Base-by-base conservation (phyloP, 2,113 vertebrate species). In the Oxygymnocypris stewartii region DNA sequence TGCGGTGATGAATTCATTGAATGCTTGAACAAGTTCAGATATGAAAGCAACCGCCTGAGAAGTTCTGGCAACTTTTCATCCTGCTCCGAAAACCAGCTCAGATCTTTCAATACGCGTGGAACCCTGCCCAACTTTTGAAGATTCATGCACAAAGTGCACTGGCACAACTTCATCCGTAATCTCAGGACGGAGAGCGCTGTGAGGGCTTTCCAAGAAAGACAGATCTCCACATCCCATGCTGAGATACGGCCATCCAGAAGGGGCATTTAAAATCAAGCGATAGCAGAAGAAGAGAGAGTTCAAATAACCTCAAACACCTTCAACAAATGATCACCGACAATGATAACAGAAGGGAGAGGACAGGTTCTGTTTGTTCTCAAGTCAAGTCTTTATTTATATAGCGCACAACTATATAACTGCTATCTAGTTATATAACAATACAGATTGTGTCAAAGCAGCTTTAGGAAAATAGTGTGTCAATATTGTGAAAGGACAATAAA, bases 11-110 rank as follows among this genome's bases (percentile, higher is more conserved):
- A 88, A 81, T 87, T 80, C 61, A 84, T 65, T 0, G 77, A 81
- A 80, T 51, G 88, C 85, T 84, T 51, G 85, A 88, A 79, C 47
- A 78, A 49, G 77, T 78, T 84, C 54, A 67, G 67, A 88, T 80
- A 80, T 87, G 47, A 88, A 86, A 87, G 75, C 79, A 76, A 57
- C 74, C 37, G 82, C 47, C 65, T 67, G 69, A 86, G 88, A 86
- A 84, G 67, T 81, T 84, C 77, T 76, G 63, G 81, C 84, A 63
- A 76, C 74, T 57, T 77, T 71, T 51, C 54, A 40, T 67, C 65
- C 71, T 65, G 42, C 40, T 10, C 85, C 71, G 81, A 79, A 80
- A 79, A 73, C 14, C 10, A 57, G 31, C 42, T 83, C 82, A 79
- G 35, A 86, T 86, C 63, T 79, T 79, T 88, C 23, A 35, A 47